These are phyloP conservation scores for Colinus virginianus DNA, from an alignment of 2,113 vertebrate genomes.

Conservation along the genomic window DNA sequence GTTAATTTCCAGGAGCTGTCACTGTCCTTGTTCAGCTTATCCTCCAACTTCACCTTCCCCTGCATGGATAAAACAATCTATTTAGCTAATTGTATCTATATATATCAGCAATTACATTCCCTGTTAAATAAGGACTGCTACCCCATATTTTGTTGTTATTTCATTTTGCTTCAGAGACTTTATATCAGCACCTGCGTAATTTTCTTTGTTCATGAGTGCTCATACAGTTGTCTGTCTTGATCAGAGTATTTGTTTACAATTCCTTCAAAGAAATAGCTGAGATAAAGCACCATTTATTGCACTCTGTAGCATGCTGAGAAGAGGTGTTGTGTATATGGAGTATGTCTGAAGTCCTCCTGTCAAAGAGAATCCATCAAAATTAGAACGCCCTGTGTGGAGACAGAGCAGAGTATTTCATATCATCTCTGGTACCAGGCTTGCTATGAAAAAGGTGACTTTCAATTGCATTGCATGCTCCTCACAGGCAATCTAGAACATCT, in stretches of 20 bases:
- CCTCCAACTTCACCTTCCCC: not conserved
- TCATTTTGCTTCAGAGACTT: not conserved
- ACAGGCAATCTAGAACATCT: not conserved
- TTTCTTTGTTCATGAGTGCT: not conserved
- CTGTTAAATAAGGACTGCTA: not conserved
- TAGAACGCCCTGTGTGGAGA: not conserved
- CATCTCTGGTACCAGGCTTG: rapidly evolving
- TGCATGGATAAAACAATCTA: rapidly evolving
- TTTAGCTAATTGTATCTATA: not conserved
- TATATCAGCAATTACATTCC: not conserved
- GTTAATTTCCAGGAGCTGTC: not conserved
- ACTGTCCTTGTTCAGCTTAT: not conserved
- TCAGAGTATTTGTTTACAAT: not conserved
- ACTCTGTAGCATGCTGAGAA: not conserved
- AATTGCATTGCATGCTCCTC: not conserved
- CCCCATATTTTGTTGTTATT: rapidly evolving
- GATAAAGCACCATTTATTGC: not conserved
- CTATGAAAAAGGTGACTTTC: not conserved
- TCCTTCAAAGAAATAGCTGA: not conserved
- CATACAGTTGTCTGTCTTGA: rapidly evolving
- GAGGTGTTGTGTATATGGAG: not conserved
- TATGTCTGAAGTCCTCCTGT: not conserved
- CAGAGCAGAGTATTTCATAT: not conserved
- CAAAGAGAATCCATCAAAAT: not conserved
- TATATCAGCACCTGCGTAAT: not conserved